Conservation (phyloP, 2,888 invertebrate genomes). For the Leistus spinibarbis region DNA sequence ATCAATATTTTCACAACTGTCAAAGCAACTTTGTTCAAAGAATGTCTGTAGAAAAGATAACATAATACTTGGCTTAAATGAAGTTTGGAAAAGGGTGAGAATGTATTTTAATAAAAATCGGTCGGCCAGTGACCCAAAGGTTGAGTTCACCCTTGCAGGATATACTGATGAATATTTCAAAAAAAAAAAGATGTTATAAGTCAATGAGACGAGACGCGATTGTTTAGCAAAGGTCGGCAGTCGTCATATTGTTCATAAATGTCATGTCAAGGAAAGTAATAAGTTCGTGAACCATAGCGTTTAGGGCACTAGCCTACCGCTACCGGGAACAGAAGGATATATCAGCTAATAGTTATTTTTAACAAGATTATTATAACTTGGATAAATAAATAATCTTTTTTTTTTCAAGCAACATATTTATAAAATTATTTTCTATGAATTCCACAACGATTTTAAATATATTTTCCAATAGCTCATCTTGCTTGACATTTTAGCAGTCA, state of each 20-base stretch:
- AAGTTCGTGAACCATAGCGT: slow-evolving; percentile 7
- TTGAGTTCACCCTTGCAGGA: not conserved
- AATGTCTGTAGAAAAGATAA: not conserved
- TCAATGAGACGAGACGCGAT: slow-evolving; percentile 21
- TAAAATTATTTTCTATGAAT: too few relatives aligned
- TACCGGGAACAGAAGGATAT: too few relatives aligned
- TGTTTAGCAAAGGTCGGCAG: slow-evolving; percentile 12
- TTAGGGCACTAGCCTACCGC: slow-evolving; percentile 1
- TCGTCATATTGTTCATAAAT: slow-evolving; percentile 18
- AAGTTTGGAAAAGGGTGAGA: not conserved
- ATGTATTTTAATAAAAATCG: not conserved
- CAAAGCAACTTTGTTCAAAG: not conserved
- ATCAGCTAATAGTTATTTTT: too few relatives aligned
- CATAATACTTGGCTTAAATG: not conserved
- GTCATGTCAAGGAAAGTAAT: slow-evolving; percentile 22
- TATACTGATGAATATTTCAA: slow-evolving; percentile 10
- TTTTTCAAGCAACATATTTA: too few relatives aligned
- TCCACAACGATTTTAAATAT: too few relatives aligned
- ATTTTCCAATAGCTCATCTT: too few relatives aligned
- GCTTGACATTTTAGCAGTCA: too few relatives aligned
- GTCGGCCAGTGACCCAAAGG: not conserved
- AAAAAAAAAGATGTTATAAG: not conserved
- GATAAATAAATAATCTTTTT: too few relatives aligned
- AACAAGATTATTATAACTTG: too few relatives aligned
- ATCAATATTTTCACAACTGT: not conserved